Evolutionary conservation across 2,888 invertebrate genomes (phyloP), one percentile per base, ranked within the genome.

Genomic region (Kryphioiulus occultus): DNA sequence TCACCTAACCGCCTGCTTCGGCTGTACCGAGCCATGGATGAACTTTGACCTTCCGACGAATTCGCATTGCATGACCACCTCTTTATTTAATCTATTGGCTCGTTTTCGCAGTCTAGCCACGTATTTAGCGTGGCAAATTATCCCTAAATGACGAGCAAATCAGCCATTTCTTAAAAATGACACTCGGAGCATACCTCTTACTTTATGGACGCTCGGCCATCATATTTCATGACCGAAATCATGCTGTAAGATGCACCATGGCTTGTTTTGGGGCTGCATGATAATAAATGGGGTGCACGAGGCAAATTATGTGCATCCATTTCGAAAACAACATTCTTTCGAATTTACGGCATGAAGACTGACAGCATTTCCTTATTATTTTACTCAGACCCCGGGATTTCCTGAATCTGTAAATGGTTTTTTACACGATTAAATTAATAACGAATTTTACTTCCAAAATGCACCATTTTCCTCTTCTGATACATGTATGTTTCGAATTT

Each of bases 281-380:
- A 68, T 68, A 68, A 68, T 22, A 22, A 68, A 68, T 68, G 68
- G 68, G 26, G 26, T 68, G 68, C 68, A 68, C 12, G 9, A 68
- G 68, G 26, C 26, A 22, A 22, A 68, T 68, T 68, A 22, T 68
- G 68, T 26, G 22, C 68, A 10, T 68, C 10, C 26, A 68, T 68
- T 68, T 22, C 47, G 26, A 68, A 68, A 68, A 26, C 68, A 68
- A 68, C 68, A 68, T 68, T 68, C 68, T 26, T 68, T 68, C 22
- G 68, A 68, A 68, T 68, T 68, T 68, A 26, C 22, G 22, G 26
- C 68, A 68, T 68, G 12, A 26, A 26, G 22, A 47, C n/a, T 53
- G 53, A 68, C 68, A 68, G 68, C 68, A 26, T 68, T 68, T 68
- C 68, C 68, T 68, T 68, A 68, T 68, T 68, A 68, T 68, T 68